Evolutionary conservation across 2,888 invertebrate genomes (phyloP), one percentile per base, ranked within the genome.

Genomic region (Drosophila niveifrons): DNA sequence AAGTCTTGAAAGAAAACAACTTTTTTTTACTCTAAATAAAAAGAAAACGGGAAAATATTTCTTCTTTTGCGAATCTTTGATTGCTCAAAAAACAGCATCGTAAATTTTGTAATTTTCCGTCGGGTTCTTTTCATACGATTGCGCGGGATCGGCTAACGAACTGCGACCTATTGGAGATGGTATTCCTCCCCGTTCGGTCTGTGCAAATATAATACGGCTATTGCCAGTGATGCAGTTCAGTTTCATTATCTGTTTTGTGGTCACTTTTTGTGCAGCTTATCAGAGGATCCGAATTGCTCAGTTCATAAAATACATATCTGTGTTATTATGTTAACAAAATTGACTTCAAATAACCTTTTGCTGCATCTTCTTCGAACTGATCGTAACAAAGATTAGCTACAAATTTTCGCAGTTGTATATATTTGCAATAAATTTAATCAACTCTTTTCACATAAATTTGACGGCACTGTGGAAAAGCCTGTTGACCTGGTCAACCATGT

Each of bases 211-310:
- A 39, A 28, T 41, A 46, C 11, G 11, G 28, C 15, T 43, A 50
- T 58, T 29, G 10, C 31, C 31, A 17, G n/a, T 46, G 36, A 39
- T 62, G 28, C 47, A 53, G 36, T 36, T 36, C 36, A 11, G 17
- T 44, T 10, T 18, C 23, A 43, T 64, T 64, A 64, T 64, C 46
- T 23, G 23, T 13, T 36, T 36, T 61, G 17, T 62, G 74, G 58
- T 62, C 65, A 62, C 17, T 58, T 36, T 44, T 36, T 44, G 61
- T 64, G n/a, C 59, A 28, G 65, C 75, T 76, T 76, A 76, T 72
- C 75, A 56, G 67, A 55, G 61, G 23, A 75, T 61, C 43, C 64
- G 53, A 41, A 48, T 57, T 52, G 62, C 47, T 56, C 55, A 70
- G 41, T 52, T 44, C 29, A 39, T 44, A 10, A 41, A n/a, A 34